phyloP scores from a whole-genome alignment of 2,797 vertebrate species.

The Peromyscus nudipes region DNA sequence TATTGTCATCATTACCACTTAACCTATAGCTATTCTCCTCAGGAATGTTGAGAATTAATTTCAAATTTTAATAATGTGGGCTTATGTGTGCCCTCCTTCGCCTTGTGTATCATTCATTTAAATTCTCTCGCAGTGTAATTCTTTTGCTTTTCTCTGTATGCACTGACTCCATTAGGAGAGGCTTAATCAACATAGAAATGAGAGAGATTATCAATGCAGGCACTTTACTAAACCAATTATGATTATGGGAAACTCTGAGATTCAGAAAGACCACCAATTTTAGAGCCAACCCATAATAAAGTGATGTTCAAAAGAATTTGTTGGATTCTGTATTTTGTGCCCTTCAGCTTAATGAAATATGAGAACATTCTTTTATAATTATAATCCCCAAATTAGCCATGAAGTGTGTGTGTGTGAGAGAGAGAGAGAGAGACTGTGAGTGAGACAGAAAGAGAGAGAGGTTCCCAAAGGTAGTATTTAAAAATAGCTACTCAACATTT shows the following conservation, averaged over 20 bases:
- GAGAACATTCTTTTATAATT: conserved; percentile 66
- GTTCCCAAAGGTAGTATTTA: conserved; percentile 34
- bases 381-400: conserved; percentile 69
- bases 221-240: conserved; percentile 83
- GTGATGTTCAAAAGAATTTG: conserved; percentile 74
- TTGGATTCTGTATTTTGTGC: conserved; percentile 69
- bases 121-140: conserved; percentile 70
- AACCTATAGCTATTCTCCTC: conserved; percentile 72
- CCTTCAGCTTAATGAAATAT: conserved; percentile 65
- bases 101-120: conserved; percentile 78
- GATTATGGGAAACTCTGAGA: conserved; percentile 75
- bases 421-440: background rate
- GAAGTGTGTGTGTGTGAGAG: background rate
- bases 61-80: conserved; percentile 73
- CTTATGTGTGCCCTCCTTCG: conserved; percentile 61
- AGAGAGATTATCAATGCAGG: conserved; percentile 80
- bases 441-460: background rate
- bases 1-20: conserved; percentile 68
- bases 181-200: conserved; percentile 84
- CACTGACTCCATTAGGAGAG: conserved; percentile 80
- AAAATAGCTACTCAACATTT: conserved; percentile 70
- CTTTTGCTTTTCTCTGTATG: conserved; percentile 78
- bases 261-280: conserved; percentile 80
- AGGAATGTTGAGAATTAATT: conserved; percentile 69
- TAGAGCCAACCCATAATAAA: conserved; percentile 78